Conservation (phyloP, 2,113 vertebrate genomes). For the Elanus axillaris region DNA sequence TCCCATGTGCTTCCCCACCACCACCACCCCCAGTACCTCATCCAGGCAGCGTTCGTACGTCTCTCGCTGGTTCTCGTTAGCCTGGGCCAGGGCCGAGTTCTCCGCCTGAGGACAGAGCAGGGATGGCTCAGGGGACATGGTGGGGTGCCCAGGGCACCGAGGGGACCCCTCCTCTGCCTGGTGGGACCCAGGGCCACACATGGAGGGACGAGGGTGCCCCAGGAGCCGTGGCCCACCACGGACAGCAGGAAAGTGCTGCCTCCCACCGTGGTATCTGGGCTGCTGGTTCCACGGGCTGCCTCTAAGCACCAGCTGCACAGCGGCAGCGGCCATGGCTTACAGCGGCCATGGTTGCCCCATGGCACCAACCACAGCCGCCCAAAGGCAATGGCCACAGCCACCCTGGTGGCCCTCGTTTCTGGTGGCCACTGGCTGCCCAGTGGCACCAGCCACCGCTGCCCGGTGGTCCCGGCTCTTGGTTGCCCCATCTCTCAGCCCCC, state of each 20-base stretch:
- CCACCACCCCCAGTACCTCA: conserved; percentile 77
- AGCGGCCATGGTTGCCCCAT: neutral
- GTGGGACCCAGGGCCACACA: neutral
- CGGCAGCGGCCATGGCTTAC: neutral
- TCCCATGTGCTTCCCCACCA: too few species aligned
- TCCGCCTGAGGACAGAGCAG: conserved; percentile 77
- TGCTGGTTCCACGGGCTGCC: accelerated
- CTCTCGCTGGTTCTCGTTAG: conserved; percentile 93
- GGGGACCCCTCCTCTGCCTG: neutral
- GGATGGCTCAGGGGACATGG: neutral
- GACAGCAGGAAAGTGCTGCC: neutral
- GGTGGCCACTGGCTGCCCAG: neutral
- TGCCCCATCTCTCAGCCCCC: accelerated
- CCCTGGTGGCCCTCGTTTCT: neutral
- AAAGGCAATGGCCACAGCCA: neutral
- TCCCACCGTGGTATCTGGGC: accelerated
- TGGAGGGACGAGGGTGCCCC: neutral
- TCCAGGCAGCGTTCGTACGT: conserved; percentile 93
- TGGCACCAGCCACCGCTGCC: neutral
- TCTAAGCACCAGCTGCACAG: too few species aligned
- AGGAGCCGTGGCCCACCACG: neutral
- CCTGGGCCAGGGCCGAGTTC: conserved; percentile 87
- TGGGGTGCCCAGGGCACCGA: neutral
- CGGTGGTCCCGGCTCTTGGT: neutral
- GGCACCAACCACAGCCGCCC: neutral